phyloP scores from a whole-genome alignment of 2,888 invertebrate species.

The Coremacera marginata region DNA sequence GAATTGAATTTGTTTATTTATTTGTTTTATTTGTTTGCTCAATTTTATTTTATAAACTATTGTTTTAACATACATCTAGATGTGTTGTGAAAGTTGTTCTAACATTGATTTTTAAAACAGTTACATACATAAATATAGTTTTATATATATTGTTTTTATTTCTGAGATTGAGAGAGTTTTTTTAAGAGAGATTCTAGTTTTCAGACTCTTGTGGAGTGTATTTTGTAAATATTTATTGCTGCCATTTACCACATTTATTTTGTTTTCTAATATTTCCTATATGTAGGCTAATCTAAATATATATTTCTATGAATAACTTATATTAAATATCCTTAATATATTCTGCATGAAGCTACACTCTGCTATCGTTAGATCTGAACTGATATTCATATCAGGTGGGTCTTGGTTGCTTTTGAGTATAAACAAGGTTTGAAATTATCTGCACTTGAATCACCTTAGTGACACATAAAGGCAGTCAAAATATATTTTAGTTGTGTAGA shows the following conservation, averaged over 20 bases:
- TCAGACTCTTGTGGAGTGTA: background rate
- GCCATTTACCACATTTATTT: background rate
- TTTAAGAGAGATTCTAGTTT: background rate
- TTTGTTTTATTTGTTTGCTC: background rate
- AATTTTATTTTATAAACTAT: background rate
- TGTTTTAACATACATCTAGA: background rate
- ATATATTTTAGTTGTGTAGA: too few relatives aligned
- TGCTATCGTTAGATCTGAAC: conserved; percentile 14
- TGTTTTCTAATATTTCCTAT: conserved; percentile 5
- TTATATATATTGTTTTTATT: background rate
- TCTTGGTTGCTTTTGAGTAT: too few relatives aligned
- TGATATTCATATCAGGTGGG: background rate
- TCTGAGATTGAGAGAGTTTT: background rate
- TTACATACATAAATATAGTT: background rate
- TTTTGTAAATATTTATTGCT: background rate
- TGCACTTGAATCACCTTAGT: too few relatives aligned
- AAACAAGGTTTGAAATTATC: too few relatives aligned
- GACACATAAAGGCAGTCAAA: too few relatives aligned
- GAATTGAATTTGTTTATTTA: background rate
- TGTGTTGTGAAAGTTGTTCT: conserved; percentile 1
- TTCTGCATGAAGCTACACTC: background rate
- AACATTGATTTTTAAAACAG: conserved; percentile 9
- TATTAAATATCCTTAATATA: background rate
- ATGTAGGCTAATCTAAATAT: too few relatives aligned
- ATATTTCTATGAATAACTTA: background rate